phyloP scores from a whole-genome alignment of 2,888 invertebrate genomes.

The Hecatera dysodea region DNA sequence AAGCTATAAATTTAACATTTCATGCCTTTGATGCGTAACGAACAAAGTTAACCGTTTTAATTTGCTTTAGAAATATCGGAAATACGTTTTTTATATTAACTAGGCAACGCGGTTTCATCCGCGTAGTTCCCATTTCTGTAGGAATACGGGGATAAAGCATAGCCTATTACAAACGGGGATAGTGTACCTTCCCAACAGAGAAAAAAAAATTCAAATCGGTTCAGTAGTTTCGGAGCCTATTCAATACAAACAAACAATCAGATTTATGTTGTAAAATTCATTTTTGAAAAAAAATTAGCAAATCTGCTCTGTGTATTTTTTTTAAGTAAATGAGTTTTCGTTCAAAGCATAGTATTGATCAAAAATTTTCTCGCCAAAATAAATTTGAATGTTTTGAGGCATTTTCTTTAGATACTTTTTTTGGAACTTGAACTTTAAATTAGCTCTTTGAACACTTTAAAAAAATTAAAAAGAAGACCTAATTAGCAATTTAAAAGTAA shows the following conservation, averaged over 20 bases:
- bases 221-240: too few relatives aligned
- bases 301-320: not conserved
- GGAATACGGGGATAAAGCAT: too few relatives aligned
- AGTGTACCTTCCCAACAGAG: too few relatives aligned
- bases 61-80: slow-evolving; percentile 28
- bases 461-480: not conserved
- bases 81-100: not conserved
- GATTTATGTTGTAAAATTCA: too few relatives aligned
- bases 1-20: slow-evolving; percentile 18
- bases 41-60: slow-evolving; percentile 1
- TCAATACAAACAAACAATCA: too few relatives aligned
- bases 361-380: not conserved
- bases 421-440: not conserved
- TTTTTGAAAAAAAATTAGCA: slow-evolving; percentile 1
- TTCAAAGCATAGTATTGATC: not conserved
- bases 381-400: not conserved
- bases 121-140: too few relatives aligned
- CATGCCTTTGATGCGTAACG: slow-evolving; percentile 20
- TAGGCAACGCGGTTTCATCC: too few relatives aligned
- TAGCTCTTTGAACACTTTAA: not conserved
- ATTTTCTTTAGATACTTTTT: not conserved
- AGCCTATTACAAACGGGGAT: too few relatives aligned
- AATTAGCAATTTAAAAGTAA: not conserved
- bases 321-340: not conserved
- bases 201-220: too few relatives aligned